These are phyloP conservation scores for Drosophila pseudotakahashii DNA, from an alignment of 2,888 invertebrate species.

Conservation along the genomic window DNA sequence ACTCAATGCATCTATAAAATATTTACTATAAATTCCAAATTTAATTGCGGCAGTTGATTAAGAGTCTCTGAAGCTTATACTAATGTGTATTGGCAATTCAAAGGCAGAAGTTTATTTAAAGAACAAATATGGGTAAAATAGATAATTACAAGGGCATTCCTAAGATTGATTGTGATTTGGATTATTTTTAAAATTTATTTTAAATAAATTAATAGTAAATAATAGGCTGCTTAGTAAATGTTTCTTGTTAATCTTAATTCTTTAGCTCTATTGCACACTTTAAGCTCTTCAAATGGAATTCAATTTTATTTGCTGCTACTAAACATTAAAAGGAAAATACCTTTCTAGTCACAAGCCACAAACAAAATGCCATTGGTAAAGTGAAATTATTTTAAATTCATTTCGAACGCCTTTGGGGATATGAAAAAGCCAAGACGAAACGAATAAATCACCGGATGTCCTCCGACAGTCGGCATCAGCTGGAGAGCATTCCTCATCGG, in stretches of 20 bases:
- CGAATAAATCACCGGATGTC: constrained; percentile 33
- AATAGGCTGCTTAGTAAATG: too few relatives aligned
- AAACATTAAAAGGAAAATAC: background rate
- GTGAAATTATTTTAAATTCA: constrained; percentile 34
- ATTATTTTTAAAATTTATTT: too few relatives aligned
- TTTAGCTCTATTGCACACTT: too few relatives aligned
- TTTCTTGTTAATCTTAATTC: too few relatives aligned
- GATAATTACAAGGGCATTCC: background rate
- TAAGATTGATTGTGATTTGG: background rate
- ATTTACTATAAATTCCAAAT: background rate
- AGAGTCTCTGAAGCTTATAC: background rate
- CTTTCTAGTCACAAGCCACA: background rate
- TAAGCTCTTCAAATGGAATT: background rate
- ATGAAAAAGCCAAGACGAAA: constrained; percentile 24
- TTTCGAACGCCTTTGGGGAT: constrained; percentile 4
- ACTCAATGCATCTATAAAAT: background rate
- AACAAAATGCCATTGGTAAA: constrained; percentile 25
- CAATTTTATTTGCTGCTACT: background rate
- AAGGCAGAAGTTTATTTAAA: background rate
- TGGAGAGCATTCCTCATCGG: background rate
- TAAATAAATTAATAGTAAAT: too few relatives aligned
- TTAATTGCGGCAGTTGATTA: background rate
- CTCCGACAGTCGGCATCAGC: constrained; percentile 31
- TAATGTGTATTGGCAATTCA: background rate
- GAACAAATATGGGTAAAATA: background rate